Conservation (phyloP, 2,888 invertebrate genomes). For the Tupiocoris notatus region DNA sequence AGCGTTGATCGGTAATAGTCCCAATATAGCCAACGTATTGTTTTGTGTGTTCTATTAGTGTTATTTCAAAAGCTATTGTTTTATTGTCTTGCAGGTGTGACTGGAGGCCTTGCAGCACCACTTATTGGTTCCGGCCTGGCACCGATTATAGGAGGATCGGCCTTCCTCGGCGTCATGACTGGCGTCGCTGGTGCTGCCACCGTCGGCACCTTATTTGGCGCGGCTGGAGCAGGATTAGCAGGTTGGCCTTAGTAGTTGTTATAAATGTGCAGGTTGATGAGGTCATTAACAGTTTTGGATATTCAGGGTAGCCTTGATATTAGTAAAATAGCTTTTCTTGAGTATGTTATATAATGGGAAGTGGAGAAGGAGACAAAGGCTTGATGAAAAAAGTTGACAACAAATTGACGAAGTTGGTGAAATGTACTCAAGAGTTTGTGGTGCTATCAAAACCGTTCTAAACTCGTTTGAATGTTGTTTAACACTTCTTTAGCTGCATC, state of each 20-base stretch:
- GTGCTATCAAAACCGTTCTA: too few species aligned
- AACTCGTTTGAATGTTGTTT: too few species aligned
- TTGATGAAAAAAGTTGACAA: too few species aligned
- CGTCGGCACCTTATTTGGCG: slow-evolving; percentile 65
- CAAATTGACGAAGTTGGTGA: too few species aligned
- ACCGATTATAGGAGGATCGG: slow-evolving; percentile 55
- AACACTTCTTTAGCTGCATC: too few species aligned
- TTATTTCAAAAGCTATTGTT: too few species aligned
- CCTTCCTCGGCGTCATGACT: slow-evolving; percentile 56
- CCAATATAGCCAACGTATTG: background rate
- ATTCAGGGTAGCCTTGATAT: too few species aligned
- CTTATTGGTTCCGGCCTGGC: slow-evolving; percentile 60
- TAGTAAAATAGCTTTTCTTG: too few species aligned
- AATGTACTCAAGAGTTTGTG: too few species aligned
- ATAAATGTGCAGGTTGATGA: background rate
- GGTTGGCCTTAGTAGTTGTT: slow-evolving; percentile 51
- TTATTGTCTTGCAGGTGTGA: slow-evolving; percentile 54
- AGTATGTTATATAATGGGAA: too few species aligned
- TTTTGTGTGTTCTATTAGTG: background rate
- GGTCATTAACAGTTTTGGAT: too few species aligned
- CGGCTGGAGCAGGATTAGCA: slow-evolving; percentile 66
- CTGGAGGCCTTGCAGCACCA: slow-evolving; percentile 68
- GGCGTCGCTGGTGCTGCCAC: slow-evolving; percentile 59
- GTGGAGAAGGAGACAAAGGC: too few species aligned
- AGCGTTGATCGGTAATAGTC: slow-evolving; percentile 58